phyloP scores from a whole-genome alignment of 2,888 invertebrate genomes.

The Allacma fusca region DNA sequence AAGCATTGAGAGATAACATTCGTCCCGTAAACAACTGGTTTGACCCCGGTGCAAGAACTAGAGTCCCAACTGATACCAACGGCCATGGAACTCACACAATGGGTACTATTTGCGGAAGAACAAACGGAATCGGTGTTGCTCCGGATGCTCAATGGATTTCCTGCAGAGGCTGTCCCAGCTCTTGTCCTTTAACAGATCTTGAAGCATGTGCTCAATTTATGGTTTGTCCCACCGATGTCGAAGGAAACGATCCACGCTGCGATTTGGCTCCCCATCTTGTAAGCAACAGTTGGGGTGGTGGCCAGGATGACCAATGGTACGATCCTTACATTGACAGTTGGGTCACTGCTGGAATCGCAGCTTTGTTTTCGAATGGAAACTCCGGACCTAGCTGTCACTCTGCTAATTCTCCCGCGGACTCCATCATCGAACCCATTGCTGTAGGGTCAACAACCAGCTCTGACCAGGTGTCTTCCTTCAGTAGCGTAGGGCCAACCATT shows the following conservation, averaged over 20 bases:
- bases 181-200: neutral
- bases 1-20: slow-evolving; percentile 6
- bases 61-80: slow-evolving; percentile 10
- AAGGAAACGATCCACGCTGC: neutral
- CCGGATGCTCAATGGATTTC: slow-evolving; percentile 30
- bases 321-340: neutral
- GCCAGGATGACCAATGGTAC: neutral
- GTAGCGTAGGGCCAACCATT: slow-evolving; percentile 42
- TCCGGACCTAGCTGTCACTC: slow-evolving; percentile 25
- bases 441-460: neutral
- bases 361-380: slow-evolving; percentile 27
- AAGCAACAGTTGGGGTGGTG: slow-evolving; percentile 35
- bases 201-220: slow-evolving; percentile 28
- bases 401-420: slow-evolving; percentile 33
- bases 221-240: slow-evolving; percentile 17
- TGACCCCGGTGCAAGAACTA: slow-evolving; percentile 2
- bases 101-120: slow-evolving; percentile 19
- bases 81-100: slow-evolving; percentile 36
- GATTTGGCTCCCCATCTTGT: slow-evolving; percentile 20
- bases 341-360: slow-evolving; percentile 11
- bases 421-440: slow-evolving; percentile 10
- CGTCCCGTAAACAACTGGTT: slow-evolving; percentile 14
- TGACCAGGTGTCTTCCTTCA: slow-evolving; percentile 28
- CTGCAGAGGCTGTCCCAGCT: slow-evolving; percentile 22
- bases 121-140: slow-evolving; percentile 35